Percentiles rank a stretch among this genome's conserved stretches.
phyloP scores from a whole-genome alignment of 2,113 vertebrate genomes.

The Echinops telfairi region DNA sequence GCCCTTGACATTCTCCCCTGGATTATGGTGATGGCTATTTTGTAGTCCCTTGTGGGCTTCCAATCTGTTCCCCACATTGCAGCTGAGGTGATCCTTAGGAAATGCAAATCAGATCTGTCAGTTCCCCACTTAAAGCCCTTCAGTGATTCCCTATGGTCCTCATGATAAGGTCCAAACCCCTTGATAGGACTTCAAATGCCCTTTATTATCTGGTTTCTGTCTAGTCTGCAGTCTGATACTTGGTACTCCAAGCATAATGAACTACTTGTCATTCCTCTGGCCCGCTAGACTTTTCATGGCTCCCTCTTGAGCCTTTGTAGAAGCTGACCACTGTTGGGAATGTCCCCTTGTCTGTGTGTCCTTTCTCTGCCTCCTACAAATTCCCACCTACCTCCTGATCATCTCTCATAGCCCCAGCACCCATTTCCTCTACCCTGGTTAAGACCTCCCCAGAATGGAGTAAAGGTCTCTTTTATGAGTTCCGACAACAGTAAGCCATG shows the following conservation, averaged over 20 bases:
- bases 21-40: neutral
- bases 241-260: neutral
- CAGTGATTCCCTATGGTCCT: slow-evolving; percentile 14
- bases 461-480: slow-evolving; percentile 5
- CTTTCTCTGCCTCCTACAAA: neutral
- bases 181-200: slow-evolving; percentile 31
- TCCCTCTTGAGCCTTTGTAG: neutral
- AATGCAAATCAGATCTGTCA: slow-evolving; percentile 56
- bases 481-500: slow-evolving; percentile 33
- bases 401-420: neutral
- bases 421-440: neutral
- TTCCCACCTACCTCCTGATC: neutral
- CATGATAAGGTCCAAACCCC: slow-evolving; percentile 34
- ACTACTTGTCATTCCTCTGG: neutral
- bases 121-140: slow-evolving; percentile 23
- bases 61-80: neutral
- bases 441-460: slow-evolving; percentile 14
- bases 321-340: neutral
- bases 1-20: neutral
- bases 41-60: neutral
- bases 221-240: neutral
- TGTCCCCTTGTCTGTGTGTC: neutral
- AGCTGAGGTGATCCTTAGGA: slow-evolving; percentile 20
- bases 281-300: neutral
- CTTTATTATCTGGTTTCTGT: slow-evolving; percentile 5